Conservation (phyloP, 53 echinoderm and acorn worm species). For the Henricia sp. region DNA sequence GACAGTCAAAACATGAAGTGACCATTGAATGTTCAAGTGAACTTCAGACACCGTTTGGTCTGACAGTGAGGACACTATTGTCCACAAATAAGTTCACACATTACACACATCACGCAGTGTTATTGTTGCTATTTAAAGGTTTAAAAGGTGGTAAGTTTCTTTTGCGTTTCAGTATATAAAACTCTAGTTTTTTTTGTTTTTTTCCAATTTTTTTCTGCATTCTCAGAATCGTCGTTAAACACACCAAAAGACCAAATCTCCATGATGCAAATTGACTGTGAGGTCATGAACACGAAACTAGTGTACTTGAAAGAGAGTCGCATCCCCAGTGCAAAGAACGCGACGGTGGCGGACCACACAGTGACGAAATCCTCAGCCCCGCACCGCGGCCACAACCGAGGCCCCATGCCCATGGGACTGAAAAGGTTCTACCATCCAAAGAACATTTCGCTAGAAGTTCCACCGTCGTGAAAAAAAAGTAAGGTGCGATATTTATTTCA, state of each 20-base stretch:
- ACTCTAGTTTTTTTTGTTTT: too few species aligned
- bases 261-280: constrained; percentile 99
- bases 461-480: constrained; percentile 27
- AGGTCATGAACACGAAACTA: constrained; percentile 93
- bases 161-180: too few species aligned
- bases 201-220: constrained; percentile 27
- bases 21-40: too few species aligned
- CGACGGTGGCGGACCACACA: constrained; percentile 48
- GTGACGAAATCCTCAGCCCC: background rate
- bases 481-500: constrained; percentile 45
- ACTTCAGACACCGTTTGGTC: too few species aligned
- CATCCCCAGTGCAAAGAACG: constrained; percentile 40
- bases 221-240: constrained; percentile 77
- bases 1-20: too few species aligned
- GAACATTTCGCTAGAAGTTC: constrained; percentile 32
- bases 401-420: constrained; percentile 11
- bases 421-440: constrained; percentile 48
- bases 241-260: constrained; percentile 88
- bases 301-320: constrained; percentile 80
- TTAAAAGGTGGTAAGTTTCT: too few species aligned
- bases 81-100: too few species aligned
- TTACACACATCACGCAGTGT: too few species aligned
- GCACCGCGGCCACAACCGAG: too few species aligned
- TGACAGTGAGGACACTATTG: too few species aligned
- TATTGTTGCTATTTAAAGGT: too few species aligned